Evolutionary conservation across 2,797 vertebrate genomes (phyloP).

Genomic region (Aselliscus stoliczkanus): DNA sequence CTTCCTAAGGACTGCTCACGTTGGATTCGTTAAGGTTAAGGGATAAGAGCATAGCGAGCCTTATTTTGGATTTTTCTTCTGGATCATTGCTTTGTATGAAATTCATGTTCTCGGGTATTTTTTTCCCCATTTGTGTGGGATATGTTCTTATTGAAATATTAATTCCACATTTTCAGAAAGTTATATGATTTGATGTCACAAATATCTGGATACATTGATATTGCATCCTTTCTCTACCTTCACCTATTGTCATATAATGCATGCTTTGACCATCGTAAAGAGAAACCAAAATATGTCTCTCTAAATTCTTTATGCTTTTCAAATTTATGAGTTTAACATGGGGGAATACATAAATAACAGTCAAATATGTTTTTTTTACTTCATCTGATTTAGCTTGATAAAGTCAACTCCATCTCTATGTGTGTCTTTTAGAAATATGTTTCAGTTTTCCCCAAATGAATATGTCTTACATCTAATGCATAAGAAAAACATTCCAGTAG

Average conservation of each 20-base stretch:
- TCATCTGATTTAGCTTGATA: constrained; percentile 29
- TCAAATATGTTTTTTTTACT: constrained; percentile 1
- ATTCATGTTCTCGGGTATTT: not conserved
- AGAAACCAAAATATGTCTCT: not conserved
- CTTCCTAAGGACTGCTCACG: not conserved
- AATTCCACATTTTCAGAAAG: constrained; percentile 4
- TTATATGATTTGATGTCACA: not conserved
- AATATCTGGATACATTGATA: not conserved
- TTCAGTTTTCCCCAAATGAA: constrained; percentile 35
- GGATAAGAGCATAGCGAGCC: too few relatives aligned
- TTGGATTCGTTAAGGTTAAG: not conserved
- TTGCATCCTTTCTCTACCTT: not conserved
- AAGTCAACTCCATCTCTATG: constrained; percentile 20
- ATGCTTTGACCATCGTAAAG: not conserved
- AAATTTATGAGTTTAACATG: constrained; percentile 3
- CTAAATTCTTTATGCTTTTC: constrained; percentile 13
- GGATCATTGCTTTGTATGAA: not conserved
- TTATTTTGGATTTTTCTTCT: not conserved
- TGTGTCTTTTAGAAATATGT: constrained; percentile 36
- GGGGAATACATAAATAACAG: not conserved
- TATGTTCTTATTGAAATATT: not conserved
- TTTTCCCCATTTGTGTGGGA: not conserved
- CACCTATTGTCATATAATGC: not conserved
- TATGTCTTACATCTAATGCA: constrained; percentile 57
- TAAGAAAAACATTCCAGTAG: constrained; percentile 30